A percentile compares a stretch with the other conserved stretches of the same genome.
These are phyloP conservation scores for Euura saliciscinereae DNA, from an alignment of 1,140 invertebrate species.

Conservation along the genomic window DNA sequence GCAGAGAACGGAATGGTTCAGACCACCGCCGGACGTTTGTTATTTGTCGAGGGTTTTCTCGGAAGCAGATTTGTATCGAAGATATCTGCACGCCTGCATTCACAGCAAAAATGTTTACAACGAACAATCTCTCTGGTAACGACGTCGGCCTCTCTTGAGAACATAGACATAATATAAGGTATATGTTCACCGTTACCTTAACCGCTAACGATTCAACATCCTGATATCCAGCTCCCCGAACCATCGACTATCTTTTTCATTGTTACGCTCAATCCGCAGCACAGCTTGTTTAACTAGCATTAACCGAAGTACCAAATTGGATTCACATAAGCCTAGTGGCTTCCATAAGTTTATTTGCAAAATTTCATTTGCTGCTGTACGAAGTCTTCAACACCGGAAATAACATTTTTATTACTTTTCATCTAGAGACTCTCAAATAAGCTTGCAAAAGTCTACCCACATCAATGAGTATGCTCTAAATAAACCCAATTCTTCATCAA, in stretches of 20 bases:
- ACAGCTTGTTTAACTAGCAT: not conserved
- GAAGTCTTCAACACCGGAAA: too few species aligned
- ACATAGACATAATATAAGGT: not conserved
- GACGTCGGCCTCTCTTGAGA: not conserved
- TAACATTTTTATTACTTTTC: too few species aligned
- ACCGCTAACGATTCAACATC: conserved; percentile 1
- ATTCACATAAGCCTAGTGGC: not conserved
- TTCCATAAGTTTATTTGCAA: not conserved
- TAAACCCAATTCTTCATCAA: too few species aligned
- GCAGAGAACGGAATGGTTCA: not conserved
- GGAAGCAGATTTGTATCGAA: conserved; percentile 1
- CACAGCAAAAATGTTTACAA: not conserved
- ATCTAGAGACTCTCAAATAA: too few species aligned
- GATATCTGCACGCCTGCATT: not conserved
- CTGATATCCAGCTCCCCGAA: not conserved
- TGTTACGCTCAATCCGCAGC: not conserved
- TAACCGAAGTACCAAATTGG: not conserved
- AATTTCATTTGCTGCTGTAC: not conserved
- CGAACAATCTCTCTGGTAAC: not conserved
- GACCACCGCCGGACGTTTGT: not conserved
- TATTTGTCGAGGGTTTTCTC: not conserved
- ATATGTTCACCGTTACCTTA: not conserved
- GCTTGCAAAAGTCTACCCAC: too few species aligned
- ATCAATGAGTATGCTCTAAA: too few species aligned
- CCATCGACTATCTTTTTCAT: not conserved